Conservation (phyloP, 2,888 invertebrate species). For the Drosophila dives region DNA sequence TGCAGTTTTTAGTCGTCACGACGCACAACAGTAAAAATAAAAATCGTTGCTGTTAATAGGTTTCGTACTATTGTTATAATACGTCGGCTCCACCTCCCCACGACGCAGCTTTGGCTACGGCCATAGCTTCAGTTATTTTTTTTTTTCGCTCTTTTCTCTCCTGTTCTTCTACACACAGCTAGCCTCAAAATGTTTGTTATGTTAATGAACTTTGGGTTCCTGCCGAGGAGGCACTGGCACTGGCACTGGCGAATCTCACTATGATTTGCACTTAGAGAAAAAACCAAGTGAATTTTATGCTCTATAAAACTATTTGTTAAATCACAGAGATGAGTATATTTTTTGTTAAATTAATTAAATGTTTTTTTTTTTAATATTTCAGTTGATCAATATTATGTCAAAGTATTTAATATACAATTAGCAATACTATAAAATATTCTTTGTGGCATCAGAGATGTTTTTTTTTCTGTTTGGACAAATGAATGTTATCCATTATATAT, state of each 20-base stretch:
- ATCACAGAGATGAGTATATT: not conserved
- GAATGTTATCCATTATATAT: not conserved
- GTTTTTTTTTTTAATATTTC: too few relatives aligned
- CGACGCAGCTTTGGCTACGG: not conserved
- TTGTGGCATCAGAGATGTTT: not conserved
- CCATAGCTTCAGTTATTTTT: constrained; percentile 9
- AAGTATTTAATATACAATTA: not conserved
- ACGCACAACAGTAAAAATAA: constrained; percentile 61
- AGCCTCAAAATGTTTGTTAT: constrained; percentile 75
- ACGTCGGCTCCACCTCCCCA: constrained; percentile 67
- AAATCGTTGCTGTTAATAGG: constrained; percentile 78
- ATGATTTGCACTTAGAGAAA: constrained; percentile 1
- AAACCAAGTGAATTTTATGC: not conserved
- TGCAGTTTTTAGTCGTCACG: constrained; percentile 14
- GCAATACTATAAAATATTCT: not conserved
- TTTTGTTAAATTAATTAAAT: too few relatives aligned
- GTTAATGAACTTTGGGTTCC: constrained; percentile 77
- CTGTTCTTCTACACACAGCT: not conserved
- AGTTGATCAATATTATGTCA: not conserved
- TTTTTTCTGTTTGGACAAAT: not conserved
- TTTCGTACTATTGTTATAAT: constrained; percentile 79
- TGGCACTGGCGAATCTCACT: constrained; percentile 31
- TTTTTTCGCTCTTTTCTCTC: constrained; percentile 5
- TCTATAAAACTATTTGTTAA: not conserved
- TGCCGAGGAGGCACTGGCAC: constrained; percentile 12